These are phyloP conservation scores for Columba janthina DNA, from an alignment of 2,113 vertebrate species.

Conservation along the genomic window DNA sequence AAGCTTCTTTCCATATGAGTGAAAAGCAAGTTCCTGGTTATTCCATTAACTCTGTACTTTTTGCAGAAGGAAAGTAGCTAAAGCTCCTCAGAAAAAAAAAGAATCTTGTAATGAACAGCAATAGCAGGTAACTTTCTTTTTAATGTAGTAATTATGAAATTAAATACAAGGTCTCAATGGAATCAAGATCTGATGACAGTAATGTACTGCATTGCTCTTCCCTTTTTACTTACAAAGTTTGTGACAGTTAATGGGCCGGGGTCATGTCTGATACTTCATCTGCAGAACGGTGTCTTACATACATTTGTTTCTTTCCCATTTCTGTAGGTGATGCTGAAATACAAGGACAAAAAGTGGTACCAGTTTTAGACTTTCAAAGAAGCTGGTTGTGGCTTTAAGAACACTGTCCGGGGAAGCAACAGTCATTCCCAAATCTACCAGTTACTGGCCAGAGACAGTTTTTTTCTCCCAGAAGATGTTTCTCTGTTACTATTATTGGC, in stretches of 20 bases:
- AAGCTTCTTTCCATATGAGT: not conserved
- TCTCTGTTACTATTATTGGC: constrained; percentile 59
- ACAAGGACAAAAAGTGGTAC: constrained; percentile 99
- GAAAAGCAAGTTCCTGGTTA: not conserved
- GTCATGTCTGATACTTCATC: not conserved
- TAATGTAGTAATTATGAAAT: not conserved
- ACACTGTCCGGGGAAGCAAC: constrained; percentile 72
- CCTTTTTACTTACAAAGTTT: not conserved
- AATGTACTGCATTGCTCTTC: not conserved
- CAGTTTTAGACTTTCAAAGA: constrained; percentile 86
- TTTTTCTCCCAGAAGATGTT: constrained; percentile 67
- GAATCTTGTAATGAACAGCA: not conserved
- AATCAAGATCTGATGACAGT: not conserved
- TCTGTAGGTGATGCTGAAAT: constrained; percentile 96
- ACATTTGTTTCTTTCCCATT: not conserved
- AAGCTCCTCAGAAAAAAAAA: not conserved
- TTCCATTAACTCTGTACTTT: not conserved
- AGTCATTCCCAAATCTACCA: constrained; percentile 69
- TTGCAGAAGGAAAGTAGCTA: not conserved
- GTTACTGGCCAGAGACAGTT: constrained; percentile 60
- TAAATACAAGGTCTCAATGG: not conserved
- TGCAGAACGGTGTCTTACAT: not conserved
- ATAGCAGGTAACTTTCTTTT: not conserved
- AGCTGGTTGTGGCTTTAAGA: constrained; percentile 57
- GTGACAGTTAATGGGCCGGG: not conserved